phyloP scores from a whole-genome alignment of 2,113 vertebrate genomes.

The Megaceryle maxima region DNA sequence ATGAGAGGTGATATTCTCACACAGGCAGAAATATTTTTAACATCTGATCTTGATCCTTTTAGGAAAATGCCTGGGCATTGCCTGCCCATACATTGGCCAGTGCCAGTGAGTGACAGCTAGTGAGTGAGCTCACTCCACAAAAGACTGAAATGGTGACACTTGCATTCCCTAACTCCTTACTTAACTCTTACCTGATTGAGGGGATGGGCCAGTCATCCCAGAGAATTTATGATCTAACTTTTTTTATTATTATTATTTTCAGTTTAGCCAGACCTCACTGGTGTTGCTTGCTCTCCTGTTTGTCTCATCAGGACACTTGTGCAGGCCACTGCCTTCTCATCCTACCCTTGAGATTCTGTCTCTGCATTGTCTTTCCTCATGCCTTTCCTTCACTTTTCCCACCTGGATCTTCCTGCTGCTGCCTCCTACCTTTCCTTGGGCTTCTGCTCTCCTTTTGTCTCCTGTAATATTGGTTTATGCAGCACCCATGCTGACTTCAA shows the following conservation, averaged over 20 bases:
- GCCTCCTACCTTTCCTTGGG: background rate
- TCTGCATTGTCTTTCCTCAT: accelerated
- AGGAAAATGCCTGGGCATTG: background rate
- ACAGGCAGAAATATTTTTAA: background rate
- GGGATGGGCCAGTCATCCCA: background rate
- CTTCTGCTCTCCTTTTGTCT: background rate
- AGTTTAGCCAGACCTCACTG: background rate
- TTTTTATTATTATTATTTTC: background rate
- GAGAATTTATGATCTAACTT: background rate
- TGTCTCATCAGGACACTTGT: background rate
- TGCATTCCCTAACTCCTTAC: background rate
- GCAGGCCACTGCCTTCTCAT: background rate
- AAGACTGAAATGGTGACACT: background rate
- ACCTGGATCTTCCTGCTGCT: background rate
- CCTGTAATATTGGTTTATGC: background rate
- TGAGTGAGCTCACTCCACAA: background rate
- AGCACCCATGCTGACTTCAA: accelerated
- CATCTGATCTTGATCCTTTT: background rate
- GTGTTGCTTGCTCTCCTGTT: background rate
- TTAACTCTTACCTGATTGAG: background rate
- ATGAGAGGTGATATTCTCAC: background rate
- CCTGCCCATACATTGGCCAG: background rate
- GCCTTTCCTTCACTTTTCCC: background rate
- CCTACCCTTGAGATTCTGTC: background rate
- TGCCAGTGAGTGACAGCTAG: background rate